phyloP scores from a whole-genome alignment of 1,140 invertebrate species.

The Drosophila rhopaloa region DNA sequence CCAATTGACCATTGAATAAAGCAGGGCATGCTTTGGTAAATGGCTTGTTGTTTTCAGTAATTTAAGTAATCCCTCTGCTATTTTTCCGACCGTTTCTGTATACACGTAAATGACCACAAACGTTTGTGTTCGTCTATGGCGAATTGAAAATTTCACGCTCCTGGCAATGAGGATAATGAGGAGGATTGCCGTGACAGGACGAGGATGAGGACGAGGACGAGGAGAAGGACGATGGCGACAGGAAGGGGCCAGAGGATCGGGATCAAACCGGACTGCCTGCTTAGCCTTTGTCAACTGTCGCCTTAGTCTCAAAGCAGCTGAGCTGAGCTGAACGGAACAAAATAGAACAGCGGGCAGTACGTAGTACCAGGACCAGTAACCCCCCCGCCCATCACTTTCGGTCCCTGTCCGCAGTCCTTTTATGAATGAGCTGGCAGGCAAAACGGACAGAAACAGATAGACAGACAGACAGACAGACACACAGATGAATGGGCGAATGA shows the following conservation, averaged over 20 bases:
- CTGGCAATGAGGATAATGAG: constrained; percentile 66
- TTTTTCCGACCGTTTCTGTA: constrained; percentile 16
- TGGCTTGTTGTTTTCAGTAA: constrained; percentile 9
- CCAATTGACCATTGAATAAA: not conserved
- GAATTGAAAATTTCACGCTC: constrained; percentile 79
- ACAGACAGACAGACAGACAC: constrained; percentile 4
- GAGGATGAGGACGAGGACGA: not conserved
- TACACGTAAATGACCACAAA: constrained; percentile 74
- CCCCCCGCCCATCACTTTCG: constrained; percentile 1
- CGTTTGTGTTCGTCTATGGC: constrained; percentile 58
- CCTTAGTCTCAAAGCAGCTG: constrained; percentile 70
- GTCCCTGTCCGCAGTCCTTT: constrained; percentile 54
- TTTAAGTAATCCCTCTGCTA: constrained; percentile 15
- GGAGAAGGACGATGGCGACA: not conserved
- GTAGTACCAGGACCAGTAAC: constrained; percentile 5
- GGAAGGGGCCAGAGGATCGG: constrained; percentile 28
- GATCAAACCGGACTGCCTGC: constrained; percentile 59
- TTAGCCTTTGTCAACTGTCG: constrained; percentile 81
- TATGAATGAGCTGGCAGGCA: constrained; percentile 69
- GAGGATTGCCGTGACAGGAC: constrained; percentile 63
- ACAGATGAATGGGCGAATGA: constrained; percentile 15
- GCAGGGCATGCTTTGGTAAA: not conserved
- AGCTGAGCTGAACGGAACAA: constrained; percentile 54
- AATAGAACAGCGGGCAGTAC: constrained; percentile 28
- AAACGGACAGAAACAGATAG: not conserved